Percentiles rank a stretch among this genome's conserved stretches.
phyloP scores from a whole-genome alignment of 1,140 invertebrate species.

The Coenobita brevimanus region DNA sequence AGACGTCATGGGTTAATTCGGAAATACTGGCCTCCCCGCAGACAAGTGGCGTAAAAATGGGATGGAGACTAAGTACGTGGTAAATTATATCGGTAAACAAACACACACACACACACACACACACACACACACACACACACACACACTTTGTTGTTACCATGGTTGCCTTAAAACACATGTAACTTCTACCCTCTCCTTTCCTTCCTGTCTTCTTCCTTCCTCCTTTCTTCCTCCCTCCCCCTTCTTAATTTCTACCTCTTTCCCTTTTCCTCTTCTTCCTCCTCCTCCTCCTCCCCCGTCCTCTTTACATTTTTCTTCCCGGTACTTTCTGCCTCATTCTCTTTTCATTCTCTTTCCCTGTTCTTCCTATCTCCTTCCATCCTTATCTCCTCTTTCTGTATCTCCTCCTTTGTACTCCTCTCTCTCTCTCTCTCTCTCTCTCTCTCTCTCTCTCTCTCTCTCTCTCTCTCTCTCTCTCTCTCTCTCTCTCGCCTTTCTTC shows the following conservation, averaged over 20 bases:
- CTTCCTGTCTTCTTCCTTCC: no score
- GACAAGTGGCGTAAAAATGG: no score
- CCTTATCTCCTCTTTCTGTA: background rate
- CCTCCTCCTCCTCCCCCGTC: background rate
- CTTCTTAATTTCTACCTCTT: background rate
- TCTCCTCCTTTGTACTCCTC: no score
- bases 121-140: slow-evolving; percentile 4
- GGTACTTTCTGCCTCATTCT: background rate
- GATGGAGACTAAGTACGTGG: no score
- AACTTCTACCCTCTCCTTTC: background rate
- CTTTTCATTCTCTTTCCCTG: background rate
- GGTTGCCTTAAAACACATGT: background rate
- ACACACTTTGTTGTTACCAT: background rate
- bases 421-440: no score
- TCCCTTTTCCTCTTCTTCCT: background rate
- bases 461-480: background rate
- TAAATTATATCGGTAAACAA: background rate
- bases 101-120: background rate
- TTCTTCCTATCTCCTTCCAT: slow-evolving; percentile 9
- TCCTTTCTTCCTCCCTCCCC: background rate
- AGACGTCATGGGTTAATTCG: no score
- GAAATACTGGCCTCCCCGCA: no score
- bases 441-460: background rate
- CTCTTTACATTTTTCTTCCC: background rate
- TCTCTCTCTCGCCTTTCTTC: no score